Base-by-base conservation (phyloP, 1,140 invertebrate genomes). In the Tenebrio molitor region DNA sequence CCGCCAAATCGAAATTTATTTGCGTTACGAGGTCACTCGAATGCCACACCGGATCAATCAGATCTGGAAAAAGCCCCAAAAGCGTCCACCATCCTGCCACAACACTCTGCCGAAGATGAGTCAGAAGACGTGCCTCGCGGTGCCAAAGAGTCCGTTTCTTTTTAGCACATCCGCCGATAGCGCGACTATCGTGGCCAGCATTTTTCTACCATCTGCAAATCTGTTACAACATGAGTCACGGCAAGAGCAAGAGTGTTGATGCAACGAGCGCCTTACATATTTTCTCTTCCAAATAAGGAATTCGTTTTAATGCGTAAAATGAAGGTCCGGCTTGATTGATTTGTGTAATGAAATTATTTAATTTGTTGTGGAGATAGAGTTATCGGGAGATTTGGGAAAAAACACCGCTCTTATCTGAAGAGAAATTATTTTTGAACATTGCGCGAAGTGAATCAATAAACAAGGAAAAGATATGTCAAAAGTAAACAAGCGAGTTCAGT, bases 171-270 rank as follows among this genome's bases (percentile, higher is more conserved):
- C 36, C 36, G 36, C 12, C 12, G 12, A 39, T n/a, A 39, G 12
- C 2, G 36, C 5, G 36, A 39, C 12, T 12, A 39, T 39, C 5
- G 2, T 12, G 36, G 36, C 12, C 5, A 39, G 12, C 36, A 39
- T 39, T 39, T 39, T 39, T 14, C 8, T 53, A 53, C 46, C 46
- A 53, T 53, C 46, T 53, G 46, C 46, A 53, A 53, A 53, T 21
- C 46, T 53, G 46, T 53, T 25, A 53, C 46, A 23, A 14, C 19
- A 23, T 53, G 46, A 53, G 7, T 53, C 46, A 53, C 16, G 19
- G 46, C 46, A 53, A 53, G 23, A 53, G 46, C 46, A 53, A 53
- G 23, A 23, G 46, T 53, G 23, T 53, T 53, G 46, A 53, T 53
- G 46, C 46, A 53, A 53, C 17, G 42, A 53, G 21, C 46, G 46